Evolutionary conservation across 2,797 vertebrate genomes (phyloP).

Genomic region (Sciaenops ocellatus): DNA sequence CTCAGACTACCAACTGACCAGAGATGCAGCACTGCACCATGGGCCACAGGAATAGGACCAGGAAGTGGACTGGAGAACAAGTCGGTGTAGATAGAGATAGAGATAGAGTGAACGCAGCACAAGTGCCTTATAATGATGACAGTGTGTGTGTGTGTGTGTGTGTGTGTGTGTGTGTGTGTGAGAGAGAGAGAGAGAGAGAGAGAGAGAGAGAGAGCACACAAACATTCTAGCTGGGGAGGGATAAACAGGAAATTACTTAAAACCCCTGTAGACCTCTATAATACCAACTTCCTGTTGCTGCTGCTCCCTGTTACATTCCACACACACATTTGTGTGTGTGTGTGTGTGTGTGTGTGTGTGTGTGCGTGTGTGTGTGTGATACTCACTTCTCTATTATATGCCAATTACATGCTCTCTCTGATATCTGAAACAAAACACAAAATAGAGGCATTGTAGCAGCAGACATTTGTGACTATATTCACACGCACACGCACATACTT

Average conservation of each 20-base stretch:
- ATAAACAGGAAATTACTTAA: slow-evolving; percentile 57
- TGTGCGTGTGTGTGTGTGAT: background rate
- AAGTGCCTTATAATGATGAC: too few species aligned
- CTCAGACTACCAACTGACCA: slow-evolving; percentile 99
- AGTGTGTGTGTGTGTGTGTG: slow-evolving; percentile 3
- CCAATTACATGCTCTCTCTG: background rate
- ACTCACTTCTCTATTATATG: slow-evolving; percentile 5
- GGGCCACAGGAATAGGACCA: slow-evolving; percentile 86
- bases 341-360: slow-evolving; percentile 8
- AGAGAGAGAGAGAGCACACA: background rate
- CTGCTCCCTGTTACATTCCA: slow-evolving; percentile 19
- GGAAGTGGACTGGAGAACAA: background rate
- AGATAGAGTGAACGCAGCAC: background rate
- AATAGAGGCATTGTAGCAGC: background rate
- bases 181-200: background rate
- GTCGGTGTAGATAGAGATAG: too few species aligned
- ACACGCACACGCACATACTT: background rate
- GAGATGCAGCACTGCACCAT: slow-evolving; percentile 99
- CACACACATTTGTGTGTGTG: background rate
- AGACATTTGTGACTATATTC: background rate
- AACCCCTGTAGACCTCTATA: slow-evolving; percentile 32
- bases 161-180: background rate
- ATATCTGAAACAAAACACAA: slow-evolving; percentile 43
- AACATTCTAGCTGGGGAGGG: slow-evolving; percentile 26
- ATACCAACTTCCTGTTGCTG: slow-evolving; percentile 41